phyloP scores from a whole-genome alignment of 2,888 invertebrate genomes.

The Herminia tarsipennalis region DNA sequence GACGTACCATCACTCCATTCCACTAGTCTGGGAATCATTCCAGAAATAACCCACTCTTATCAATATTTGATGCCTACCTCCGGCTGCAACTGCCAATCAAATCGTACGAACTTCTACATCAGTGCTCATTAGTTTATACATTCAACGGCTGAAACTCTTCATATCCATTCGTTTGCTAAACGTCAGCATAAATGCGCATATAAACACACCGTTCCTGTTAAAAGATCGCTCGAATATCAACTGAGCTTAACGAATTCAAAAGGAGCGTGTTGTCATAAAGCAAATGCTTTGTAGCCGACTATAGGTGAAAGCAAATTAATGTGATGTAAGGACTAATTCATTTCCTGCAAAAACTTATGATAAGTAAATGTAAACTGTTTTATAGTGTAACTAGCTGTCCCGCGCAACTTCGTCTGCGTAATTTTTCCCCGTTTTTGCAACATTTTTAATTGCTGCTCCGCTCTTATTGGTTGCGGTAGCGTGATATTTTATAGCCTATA shows the following conservation, averaged over 20 bases:
- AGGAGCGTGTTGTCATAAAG: conserved; percentile 7
- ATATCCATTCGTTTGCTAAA: neutral
- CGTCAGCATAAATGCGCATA: conserved; percentile 36
- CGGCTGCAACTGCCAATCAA: neutral
- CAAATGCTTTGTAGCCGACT: neutral
- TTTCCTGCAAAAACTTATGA: too few relatives aligned
- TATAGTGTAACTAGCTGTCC: too few relatives aligned
- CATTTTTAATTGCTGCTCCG: too few relatives aligned
- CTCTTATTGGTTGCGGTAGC: too few relatives aligned
- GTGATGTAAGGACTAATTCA: too few relatives aligned
- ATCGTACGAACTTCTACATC: neutral
- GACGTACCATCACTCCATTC: too few relatives aligned
- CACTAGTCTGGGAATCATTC: too few relatives aligned
- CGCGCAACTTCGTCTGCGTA: too few relatives aligned
- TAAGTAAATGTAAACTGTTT: too few relatives aligned
- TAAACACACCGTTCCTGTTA: conserved; percentile 40
- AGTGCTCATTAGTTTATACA: neutral
- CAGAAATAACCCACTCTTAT: neutral
- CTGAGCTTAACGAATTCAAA: conserved; percentile 41
- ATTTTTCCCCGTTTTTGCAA: too few relatives aligned
- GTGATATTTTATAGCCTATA: too few relatives aligned
- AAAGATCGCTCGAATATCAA: conserved; percentile 43
- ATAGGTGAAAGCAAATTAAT: too few relatives aligned
- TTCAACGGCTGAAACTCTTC: neutral
- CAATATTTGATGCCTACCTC: neutral